These are phyloP conservation scores for Lanius ludovicianus DNA, from an alignment of 2,113 vertebrate genomes.

Conservation along the genomic window DNA sequence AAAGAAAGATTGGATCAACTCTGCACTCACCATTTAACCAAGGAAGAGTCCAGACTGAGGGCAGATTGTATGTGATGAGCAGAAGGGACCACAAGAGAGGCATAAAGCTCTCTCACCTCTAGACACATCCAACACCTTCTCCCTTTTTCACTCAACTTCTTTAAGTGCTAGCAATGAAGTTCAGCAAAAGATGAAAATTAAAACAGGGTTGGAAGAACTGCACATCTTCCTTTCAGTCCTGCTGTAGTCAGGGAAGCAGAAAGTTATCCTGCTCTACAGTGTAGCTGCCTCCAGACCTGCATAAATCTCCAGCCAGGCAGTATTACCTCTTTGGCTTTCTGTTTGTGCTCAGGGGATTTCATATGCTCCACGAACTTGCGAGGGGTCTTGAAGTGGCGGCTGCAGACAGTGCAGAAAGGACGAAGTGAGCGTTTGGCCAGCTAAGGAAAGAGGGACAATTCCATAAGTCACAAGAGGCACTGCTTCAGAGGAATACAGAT, in stretches of 20 bases:
- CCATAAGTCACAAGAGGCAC: neutral
- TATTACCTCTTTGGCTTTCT: slow-evolving; percentile 84
- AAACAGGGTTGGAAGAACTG: neutral
- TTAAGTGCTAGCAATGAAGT: neutral
- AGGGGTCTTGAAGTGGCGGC: slow-evolving; percentile 88
- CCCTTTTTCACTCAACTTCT: neutral
- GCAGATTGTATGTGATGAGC: neutral
- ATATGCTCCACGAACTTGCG: slow-evolving; percentile 93
- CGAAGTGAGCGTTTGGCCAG: slow-evolving; percentile 81
- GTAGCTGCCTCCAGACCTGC: neutral
- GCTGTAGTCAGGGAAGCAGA: neutral
- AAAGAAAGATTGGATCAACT: neutral
- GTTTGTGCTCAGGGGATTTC: slow-evolving; percentile 89
- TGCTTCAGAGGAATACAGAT: neutral
- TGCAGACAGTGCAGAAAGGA: slow-evolving; percentile 90
- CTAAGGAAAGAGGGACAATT: slow-evolving; percentile 60
- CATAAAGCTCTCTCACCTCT: neutral
- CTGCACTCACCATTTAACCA: neutral
- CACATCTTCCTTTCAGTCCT: neutral
- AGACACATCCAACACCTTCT: neutral
- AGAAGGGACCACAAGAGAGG: neutral
- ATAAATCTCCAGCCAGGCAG: neutral
- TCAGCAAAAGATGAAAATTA: neutral
- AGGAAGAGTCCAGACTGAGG: neutral
- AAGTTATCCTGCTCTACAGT: neutral